Evolutionary conservation across 2,888 invertebrate genomes (phyloP), one percentile per base, ranked within the genome.

Genomic region (Alitta virens): DNA sequence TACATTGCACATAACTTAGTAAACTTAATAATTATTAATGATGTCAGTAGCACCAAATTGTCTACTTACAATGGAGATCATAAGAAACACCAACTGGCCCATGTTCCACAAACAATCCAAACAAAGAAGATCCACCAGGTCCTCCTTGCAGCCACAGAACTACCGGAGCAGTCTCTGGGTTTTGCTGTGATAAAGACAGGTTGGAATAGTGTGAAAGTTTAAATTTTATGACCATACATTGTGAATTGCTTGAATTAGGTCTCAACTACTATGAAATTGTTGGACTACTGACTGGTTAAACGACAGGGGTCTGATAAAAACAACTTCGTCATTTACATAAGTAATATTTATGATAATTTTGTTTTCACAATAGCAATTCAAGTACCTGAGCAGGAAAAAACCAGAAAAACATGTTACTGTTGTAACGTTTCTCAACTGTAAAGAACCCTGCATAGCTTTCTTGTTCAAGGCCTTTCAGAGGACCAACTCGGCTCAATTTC

Each of bases 341-440:
- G 33, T 33, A n/a, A 2, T 14, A 53, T 27, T 18, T 54, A 1
- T 54, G 25, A 53, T 16, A 24, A 53, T 23, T 26, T 55, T 27
- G 5, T 25, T 55, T 55, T 33, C 55, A 55, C 26, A 25, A 62
- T 33, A 7, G 33, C 12, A 12, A 33, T 5, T 5, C 33, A 7
- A 33, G 5, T 69, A 85, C 84, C 77, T 87, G 86, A 0, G 92
- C 88, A 0, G 92, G 92, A 78, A 94, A 93, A 77, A 90, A 94
- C 94, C 94, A 94, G 82, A 94, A 92, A 83, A 93, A 94, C 82
- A 91, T 85, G 76, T 94, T 92, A 0, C 92, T 91, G 71, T 90
- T 87, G 74, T 85, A 88, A 0, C 85, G 81, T 72, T 89, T 87
- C 78, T 94, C 88, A 0, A 94, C 93, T 0, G 93, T 94, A 60